Percentiles rank a stretch among this genome's conserved stretches.
These are phyloP conservation scores for Netelia fuscicornis DNA, from an alignment of 2,888 invertebrate genomes.

Conservation along the genomic window DNA sequence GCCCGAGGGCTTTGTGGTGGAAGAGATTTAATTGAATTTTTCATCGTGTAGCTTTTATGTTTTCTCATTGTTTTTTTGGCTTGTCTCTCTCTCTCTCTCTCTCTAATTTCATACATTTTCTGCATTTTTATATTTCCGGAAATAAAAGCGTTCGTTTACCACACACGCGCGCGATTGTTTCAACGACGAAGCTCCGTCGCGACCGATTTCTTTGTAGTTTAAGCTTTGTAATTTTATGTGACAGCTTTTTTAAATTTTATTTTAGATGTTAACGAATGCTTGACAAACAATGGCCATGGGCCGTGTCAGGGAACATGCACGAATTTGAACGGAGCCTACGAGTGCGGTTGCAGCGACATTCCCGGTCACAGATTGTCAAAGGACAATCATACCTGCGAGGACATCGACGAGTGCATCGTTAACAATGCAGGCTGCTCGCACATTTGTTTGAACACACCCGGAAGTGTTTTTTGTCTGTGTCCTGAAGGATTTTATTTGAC, in stretches of 20 bases:
- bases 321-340: conserved; percentile 87
- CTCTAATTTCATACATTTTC: not conserved
- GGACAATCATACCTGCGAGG: conserved; percentile 87
- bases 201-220: not conserved
- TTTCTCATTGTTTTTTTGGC: not conserved
- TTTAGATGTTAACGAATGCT: conserved; percentile 88
- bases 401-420: conserved; percentile 86
- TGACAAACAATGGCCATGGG: conserved; percentile 88
- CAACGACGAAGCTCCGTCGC: conserved; percentile 12
- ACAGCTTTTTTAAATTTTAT: not conserved
- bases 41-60: conserved; percentile 27
- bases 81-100: not conserved
- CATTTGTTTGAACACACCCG: conserved; percentile 87
- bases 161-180: conserved; percentile 8
- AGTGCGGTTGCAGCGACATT: conserved; percentile 87
- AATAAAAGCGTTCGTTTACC: conserved; percentile 19
- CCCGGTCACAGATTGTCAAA: conserved; percentile 87
- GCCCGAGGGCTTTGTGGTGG: conserved; percentile 17
- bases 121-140: conserved; percentile 18
- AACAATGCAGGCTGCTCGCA: conserved; percentile 87
- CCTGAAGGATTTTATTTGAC: conserved; percentile 80
- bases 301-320: conserved; percentile 88
- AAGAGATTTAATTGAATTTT: conserved; percentile 62
- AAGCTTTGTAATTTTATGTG: not conserved
- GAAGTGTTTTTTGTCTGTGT: conserved; percentile 83